Evolutionary conservation across 2,113 vertebrate species (phyloP).

Genomic region (Speoplatyrhinus poulsoni): DNA sequence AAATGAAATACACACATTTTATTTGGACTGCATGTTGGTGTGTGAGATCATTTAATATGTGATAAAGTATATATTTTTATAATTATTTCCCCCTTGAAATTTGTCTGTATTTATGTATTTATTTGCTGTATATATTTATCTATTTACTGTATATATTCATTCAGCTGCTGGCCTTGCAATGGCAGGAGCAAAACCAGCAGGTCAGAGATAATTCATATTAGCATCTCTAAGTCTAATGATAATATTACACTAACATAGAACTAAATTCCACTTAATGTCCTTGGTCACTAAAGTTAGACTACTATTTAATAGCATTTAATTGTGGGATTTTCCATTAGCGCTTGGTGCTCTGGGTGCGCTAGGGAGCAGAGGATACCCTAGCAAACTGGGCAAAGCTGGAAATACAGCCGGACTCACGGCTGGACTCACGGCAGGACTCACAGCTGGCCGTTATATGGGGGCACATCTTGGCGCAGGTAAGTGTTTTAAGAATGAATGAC

Average conservation of each 20-base stretch:
- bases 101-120: background rate
- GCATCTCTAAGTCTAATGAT: background rate
- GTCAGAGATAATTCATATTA: slow-evolving; percentile 30
- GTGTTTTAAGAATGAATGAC: slow-evolving; percentile 11
- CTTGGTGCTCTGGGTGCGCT: slow-evolving; percentile 57
- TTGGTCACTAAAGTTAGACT: too few species aligned
- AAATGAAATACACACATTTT: too few species aligned
- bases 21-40: too few species aligned
- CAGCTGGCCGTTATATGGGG: slow-evolving; percentile 59
- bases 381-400: slow-evolving; percentile 64
- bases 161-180: slow-evolving; percentile 53
- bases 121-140: background rate
- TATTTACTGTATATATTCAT: background rate
- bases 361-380: slow-evolving; percentile 57
- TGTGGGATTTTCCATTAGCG: slow-evolving; percentile 19
- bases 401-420: slow-evolving; percentile 28
- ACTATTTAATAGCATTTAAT: background rate
- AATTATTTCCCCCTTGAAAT: too few species aligned
- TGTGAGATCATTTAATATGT: too few species aligned
- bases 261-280: background rate
- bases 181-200: slow-evolving; percentile 55
- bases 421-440: slow-evolving; percentile 29
- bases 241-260: background rate
- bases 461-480: slow-evolving; percentile 62
- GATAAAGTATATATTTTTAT: too few species aligned